Percentiles rank a stretch among this genome's conserved stretches.
Conservation (phyloP, 1,140 invertebrate genomes). For the Diorhabda elongata region DNA sequence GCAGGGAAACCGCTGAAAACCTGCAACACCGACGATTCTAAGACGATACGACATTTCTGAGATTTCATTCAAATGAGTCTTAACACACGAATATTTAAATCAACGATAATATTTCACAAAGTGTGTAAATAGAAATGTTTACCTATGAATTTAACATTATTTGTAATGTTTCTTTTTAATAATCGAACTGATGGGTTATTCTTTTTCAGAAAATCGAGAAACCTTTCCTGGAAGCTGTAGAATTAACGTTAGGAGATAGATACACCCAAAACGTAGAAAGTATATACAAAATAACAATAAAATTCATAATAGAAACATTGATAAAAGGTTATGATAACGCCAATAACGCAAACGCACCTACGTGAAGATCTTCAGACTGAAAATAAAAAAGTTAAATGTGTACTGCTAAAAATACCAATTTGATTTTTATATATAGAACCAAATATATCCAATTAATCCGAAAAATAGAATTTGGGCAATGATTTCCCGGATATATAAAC, state of each 20-base stretch:
- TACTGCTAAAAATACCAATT: slow-evolving; percentile 9
- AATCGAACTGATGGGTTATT: slow-evolving; percentile 31
- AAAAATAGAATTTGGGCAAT: no score
- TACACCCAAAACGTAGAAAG: slow-evolving; percentile 88
- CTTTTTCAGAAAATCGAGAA: slow-evolving; percentile 84
- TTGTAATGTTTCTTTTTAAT: no score
- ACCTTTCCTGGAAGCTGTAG: slow-evolving; percentile 82
- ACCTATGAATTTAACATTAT: no score
- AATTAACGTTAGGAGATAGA: slow-evolving; percentile 77
- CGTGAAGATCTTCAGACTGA: slow-evolving; percentile 31
- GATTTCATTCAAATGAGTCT: no score
- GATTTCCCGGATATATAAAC: no score
- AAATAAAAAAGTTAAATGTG: not conserved
- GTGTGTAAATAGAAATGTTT: no score
- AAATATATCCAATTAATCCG: not conserved
- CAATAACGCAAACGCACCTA: slow-evolving; percentile 52
- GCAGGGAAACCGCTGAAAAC: no score
- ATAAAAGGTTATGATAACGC: slow-evolving; percentile 72
- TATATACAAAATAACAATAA: slow-evolving; percentile 88
- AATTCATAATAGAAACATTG: slow-evolving; percentile 83
- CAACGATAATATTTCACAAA: no score
- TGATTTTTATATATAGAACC: slow-evolving; percentile 17
- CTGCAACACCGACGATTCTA: no score
- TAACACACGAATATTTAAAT: no score
- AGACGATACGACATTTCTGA: no score